Evolutionary conservation across 2,113 vertebrate species (phyloP), one percentile per base, ranked within the genome.

Genomic region (Oenanthe melanoleuca): DNA sequence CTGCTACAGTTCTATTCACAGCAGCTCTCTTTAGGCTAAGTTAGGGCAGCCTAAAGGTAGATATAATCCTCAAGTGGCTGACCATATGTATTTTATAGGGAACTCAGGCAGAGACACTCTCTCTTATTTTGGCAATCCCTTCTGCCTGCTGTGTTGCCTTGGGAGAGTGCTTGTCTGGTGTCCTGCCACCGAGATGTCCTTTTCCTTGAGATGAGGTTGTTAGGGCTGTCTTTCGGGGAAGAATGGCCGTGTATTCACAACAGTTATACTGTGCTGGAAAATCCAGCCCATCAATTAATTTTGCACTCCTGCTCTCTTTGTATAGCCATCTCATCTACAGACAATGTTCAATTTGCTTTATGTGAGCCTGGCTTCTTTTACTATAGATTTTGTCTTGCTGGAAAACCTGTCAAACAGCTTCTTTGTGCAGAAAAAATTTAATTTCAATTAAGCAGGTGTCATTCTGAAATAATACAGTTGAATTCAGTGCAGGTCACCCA

Each of bases 131-230:
- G 13, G 50, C 28, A 78, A 49, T 66, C 15, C 7, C 4, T 72
- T 75, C 60, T 60, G n/a, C 31, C 15, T 65, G 17, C 38, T 56
- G 3, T 34, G 12, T 18, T 59, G 8, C 14, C 26, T 20, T 19
- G 14, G 37, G 12, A 11, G 22, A 59, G 33, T 55, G 29, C 34
- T 45, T 55, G 15, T 42, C 38, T 38, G 8, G 28, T 11, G 49
- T n/a, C 14, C 31, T 57, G 31, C 7, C 42, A 73, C 11, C 0
- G 0, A 84, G 45, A 44, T 61, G 19, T 24, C 52, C 6, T 11
- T 72, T 80, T 83, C 20, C 14, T 16, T 2, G 2, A 5, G 16
- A 9, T 37, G 37, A 65, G 5, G 2, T 57, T 73, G 2, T 34
- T 53, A 56, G 14, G n/a, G 13, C 34, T 74, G 16, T 16, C 42